These are phyloP conservation scores for Petromus typicus DNA, from an alignment of 2,113 vertebrate genomes.

Conservation along the genomic window DNA sequence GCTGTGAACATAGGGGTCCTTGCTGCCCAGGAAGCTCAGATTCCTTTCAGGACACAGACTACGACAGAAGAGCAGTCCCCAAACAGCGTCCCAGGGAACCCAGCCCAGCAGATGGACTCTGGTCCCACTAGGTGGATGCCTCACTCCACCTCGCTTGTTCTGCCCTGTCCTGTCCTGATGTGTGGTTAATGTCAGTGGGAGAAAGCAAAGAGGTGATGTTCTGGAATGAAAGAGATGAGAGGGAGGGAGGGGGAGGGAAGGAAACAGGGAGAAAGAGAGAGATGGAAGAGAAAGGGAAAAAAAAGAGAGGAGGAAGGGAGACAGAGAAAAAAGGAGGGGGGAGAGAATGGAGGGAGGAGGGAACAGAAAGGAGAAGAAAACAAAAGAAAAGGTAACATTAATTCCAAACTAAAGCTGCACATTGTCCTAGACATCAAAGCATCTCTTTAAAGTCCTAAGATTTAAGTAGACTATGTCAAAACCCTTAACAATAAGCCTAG, in stretches of 20 bases:
- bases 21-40: rapidly evolving
- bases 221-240: background rate
- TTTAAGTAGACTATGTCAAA: background rate
- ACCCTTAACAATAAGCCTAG: background rate
- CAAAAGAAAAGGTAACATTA: background rate
- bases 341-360: background rate
- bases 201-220: background rate
- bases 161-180: background rate
- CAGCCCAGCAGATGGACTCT: rapidly evolving
- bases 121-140: rapidly evolving
- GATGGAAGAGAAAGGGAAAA: too few species aligned
- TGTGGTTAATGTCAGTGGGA: rapidly evolving
- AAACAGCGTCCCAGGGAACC: background rate
- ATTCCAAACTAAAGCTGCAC: background rate
- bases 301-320: too few species aligned
- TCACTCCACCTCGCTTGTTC: too few species aligned
- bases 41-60: background rate
- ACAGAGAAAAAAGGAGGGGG: too few species aligned
- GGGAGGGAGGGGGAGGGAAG: background rate
- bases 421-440: background rate
- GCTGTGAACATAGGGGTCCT: rapidly evolving
- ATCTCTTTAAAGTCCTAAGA: background rate
- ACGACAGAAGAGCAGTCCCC: rapidly evolving
- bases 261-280: too few species aligned
- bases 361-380: background rate